Base-by-base conservation (phyloP, 1,140 invertebrate species). In the Aphaenogaster floridana region DNA sequence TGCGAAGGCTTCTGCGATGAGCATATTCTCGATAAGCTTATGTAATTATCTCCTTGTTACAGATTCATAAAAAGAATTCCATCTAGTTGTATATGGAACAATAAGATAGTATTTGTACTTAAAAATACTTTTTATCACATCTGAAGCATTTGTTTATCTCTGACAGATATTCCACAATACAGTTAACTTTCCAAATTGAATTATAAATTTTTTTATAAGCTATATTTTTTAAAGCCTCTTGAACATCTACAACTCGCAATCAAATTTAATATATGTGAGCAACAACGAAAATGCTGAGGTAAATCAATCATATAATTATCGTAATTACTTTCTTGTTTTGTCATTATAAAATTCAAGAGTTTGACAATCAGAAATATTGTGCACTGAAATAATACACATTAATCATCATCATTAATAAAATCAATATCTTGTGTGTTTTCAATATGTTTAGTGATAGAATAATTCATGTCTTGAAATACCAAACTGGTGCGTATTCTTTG, bases 341-440 rank as follows among this genome's bases (percentile, higher is more conserved):
- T 11, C 21, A 28, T 61, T 21, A 61, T 8, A 61, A 28, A 8
- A 61, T 28, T 61, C 21, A 28, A 61, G 8, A 61, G 21, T 28
- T 11, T 61, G 8, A 61, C 28, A 61, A 61, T 61, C 57, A 28
- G 21, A 15, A 61, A 61, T 61, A 28, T 64, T 64, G 21, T 17
- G 15, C 28, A 6, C 5, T 36, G 34, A 64, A 39, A 39, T 64
- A 36, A 0, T 17, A 0, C 34, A 36, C 34, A 36, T 5, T 39
- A 11, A 7, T 64, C 34, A 36, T 39, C 34, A 64, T 64, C n/a
- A 64, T 64, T 39, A 64, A 36, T 64, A 64, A 64, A 64, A 64
- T 64, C 61, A 64, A 39, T 64, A 39, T 64, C 34, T 64, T 64
- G 11, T 52, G 50, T 15, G 15, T 52, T 52, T 52, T 63, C 9